Evolutionary conservation across 2,113 vertebrate genomes (phyloP).

Genomic region (Falco punctatus): DNA sequence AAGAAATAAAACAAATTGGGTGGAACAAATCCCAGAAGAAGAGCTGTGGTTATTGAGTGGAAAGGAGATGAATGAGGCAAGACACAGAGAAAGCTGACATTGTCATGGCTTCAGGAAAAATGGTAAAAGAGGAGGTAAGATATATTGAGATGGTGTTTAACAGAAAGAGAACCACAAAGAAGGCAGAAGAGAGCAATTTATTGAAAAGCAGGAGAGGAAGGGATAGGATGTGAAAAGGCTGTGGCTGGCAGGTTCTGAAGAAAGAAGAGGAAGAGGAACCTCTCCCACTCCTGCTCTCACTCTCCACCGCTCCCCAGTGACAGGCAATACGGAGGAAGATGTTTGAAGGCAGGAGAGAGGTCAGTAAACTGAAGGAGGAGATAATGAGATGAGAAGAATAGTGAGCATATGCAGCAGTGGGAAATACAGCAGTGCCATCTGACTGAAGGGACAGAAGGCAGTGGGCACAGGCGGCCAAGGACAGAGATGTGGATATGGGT

Average conservation of each 20-base stretch:
- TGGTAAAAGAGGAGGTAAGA: background rate
- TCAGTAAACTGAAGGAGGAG: background rate
- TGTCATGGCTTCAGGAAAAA: constrained; percentile 39
- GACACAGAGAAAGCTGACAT: constrained; percentile 25
- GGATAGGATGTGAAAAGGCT: background rate
- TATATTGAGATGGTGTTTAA: background rate
- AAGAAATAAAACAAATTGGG: constrained; percentile 55
- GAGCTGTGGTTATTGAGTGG: constrained; percentile 27
- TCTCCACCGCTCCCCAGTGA: background rate
- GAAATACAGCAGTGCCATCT: background rate
- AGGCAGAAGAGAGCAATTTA: background rate
- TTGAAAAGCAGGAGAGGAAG: background rate
- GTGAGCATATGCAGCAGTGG: background rate
- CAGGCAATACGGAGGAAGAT: background rate
- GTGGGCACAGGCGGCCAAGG: background rate
- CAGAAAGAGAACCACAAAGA: background rate
- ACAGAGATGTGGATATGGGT: background rate
- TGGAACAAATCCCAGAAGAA: constrained; percentile 45
- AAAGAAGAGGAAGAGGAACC: background rate
- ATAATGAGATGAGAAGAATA: background rate
- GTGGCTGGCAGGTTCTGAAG: background rate
- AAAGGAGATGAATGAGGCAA: constrained; percentile 54
- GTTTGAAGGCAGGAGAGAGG: background rate
- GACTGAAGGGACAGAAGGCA: background rate
- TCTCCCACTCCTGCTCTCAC: background rate